These are phyloP conservation scores for Hippolais icterina DNA, from an alignment of 2,113 vertebrate species.

Conservation along the genomic window DNA sequence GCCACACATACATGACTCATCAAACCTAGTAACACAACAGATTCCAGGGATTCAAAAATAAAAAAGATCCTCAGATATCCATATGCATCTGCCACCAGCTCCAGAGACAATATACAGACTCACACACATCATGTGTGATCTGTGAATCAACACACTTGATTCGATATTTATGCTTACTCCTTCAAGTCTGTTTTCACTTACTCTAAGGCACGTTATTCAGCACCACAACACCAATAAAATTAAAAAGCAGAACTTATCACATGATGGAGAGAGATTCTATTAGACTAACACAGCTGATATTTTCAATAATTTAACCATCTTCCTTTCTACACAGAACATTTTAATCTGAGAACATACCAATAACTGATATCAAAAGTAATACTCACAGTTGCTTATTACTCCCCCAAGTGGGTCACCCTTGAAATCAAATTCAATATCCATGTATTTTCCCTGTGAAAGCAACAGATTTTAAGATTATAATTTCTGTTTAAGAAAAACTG, in stretches of 20 bases:
- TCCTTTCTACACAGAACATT: not conserved
- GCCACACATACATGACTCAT: not conserved
- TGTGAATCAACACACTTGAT: not conserved
- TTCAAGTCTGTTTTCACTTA: not conserved
- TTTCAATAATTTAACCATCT: not conserved
- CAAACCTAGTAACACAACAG: not conserved
- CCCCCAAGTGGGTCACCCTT: slow-evolving; percentile 97
- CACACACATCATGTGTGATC: too few species aligned
- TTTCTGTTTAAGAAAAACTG: not conserved
- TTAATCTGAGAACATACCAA: not conserved
- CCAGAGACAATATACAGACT: not conserved
- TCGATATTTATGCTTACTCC: not conserved
- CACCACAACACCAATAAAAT: not conserved
- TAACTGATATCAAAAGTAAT: not conserved
- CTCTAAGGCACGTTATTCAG: not conserved
- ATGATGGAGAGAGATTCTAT: not conserved
- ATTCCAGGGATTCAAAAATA: not conserved
- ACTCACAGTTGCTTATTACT: slow-evolving; percentile 99
- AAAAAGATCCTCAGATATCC: not conserved
- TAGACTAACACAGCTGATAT: not conserved
- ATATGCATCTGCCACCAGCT: not conserved
- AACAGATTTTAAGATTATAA: not conserved
- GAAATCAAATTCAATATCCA: slow-evolving; percentile 99
- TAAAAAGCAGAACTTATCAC: not conserved
- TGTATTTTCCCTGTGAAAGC: slow-evolving; percentile 93